These are phyloP conservation scores for Pangasianodon hypophthalmus DNA, from an alignment of 2,113 vertebrate genomes.

Conservation along the genomic window DNA sequence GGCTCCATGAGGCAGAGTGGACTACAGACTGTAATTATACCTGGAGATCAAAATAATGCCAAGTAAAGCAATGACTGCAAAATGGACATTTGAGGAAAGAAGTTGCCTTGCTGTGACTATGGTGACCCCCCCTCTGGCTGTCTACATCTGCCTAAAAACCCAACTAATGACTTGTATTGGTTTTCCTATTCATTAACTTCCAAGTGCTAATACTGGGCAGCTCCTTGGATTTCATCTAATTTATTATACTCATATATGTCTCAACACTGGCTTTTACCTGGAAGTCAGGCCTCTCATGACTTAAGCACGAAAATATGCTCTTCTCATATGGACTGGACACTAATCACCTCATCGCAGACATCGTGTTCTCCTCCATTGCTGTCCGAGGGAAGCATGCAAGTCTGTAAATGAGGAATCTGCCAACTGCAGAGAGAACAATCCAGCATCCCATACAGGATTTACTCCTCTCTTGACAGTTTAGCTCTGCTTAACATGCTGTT, in stretches of 20 bases:
- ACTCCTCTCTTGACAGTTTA: slow-evolving; percentile 25
- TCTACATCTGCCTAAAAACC: slow-evolving; percentile 64
- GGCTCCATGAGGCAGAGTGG: slow-evolving; percentile 66
- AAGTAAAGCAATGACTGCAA: slow-evolving; percentile 36
- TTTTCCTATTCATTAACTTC: slow-evolving; percentile 53
- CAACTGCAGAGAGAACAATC: slow-evolving; percentile 16
- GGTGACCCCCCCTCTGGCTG: slow-evolving; percentile 54
- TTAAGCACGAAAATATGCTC: slow-evolving; percentile 55
- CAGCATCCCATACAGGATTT: slow-evolving; percentile 1
- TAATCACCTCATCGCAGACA: slow-evolving; percentile 52
- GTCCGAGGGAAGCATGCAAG: slow-evolving; percentile 42
- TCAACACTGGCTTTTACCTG: slow-evolving; percentile 76
- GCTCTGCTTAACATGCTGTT: slow-evolving; percentile 46
- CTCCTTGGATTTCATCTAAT: slow-evolving; percentile 70
- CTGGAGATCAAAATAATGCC: slow-evolving; percentile 59
- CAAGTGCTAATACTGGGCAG: slow-evolving; percentile 63
- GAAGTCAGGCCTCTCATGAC: slow-evolving; percentile 51
- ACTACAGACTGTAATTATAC: slow-evolving; percentile 62
- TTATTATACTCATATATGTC: slow-evolving; percentile 76
- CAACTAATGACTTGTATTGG: slow-evolving; percentile 68
- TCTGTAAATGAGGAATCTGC: slow-evolving; percentile 20
- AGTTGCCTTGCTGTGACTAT: slow-evolving; percentile 30
- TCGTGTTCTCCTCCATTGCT: slow-evolving; percentile 52
- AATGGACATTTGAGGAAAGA: slow-evolving; percentile 32
- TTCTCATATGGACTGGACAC: slow-evolving; percentile 58